These are phyloP conservation scores for Vanessa cardui DNA, from an alignment of 2,888 invertebrate genomes.

Conservation along the genomic window DNA sequence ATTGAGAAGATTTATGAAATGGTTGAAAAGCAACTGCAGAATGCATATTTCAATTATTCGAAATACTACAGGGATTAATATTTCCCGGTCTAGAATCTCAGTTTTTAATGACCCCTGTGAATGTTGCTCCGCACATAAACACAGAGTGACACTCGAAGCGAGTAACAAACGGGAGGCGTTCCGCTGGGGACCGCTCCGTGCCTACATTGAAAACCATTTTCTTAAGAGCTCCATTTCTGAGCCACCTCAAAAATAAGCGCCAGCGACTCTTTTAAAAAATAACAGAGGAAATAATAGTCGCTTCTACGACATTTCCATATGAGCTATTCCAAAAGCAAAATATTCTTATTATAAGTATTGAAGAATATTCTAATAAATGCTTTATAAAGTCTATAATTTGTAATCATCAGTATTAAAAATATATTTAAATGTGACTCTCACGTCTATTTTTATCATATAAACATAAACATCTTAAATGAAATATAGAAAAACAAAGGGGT, in stretches of 20 bases:
- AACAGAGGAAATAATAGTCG: neutral
- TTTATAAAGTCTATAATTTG: no score
- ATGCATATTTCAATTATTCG: neutral
- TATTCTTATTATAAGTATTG: no score
- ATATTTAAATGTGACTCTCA: no score
- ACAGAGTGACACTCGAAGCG: slow-evolving; percentile 34
- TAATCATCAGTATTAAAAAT: no score
- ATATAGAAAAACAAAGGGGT: no score
- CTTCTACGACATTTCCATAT: neutral
- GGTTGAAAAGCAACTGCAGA: neutral
- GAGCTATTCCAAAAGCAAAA: no score
- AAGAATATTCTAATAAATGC: no score
- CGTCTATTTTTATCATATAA: no score
- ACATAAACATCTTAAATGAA: no score
- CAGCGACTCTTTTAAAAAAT: slow-evolving; percentile 9
- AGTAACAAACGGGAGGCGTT: slow-evolving; percentile 30
- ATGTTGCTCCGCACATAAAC: slow-evolving; percentile 9
- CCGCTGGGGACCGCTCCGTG: slow-evolving; percentile 32
- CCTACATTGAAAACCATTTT: slow-evolving; percentile 43
- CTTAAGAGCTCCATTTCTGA: slow-evolving; percentile 39
- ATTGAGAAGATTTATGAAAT: no score
- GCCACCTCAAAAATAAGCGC: slow-evolving; percentile 23
- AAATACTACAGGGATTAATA: neutral
- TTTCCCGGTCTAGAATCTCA: slow-evolving; percentile 6
- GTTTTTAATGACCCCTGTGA: slow-evolving; percentile 17